Base-by-base conservation (phyloP, 2,113 vertebrate species). In the Picathartes gymnocephalus region DNA sequence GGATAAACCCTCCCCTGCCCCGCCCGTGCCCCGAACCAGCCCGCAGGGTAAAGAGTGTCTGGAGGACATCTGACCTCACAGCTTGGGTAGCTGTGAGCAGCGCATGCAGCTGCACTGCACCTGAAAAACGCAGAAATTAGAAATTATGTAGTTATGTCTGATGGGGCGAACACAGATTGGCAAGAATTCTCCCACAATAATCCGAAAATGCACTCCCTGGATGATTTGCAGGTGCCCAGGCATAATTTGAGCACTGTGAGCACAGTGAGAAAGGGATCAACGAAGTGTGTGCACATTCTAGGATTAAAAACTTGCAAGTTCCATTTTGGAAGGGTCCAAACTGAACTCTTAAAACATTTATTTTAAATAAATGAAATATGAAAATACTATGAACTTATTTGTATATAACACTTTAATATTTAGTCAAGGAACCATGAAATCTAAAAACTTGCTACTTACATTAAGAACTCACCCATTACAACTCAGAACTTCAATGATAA, bases 361-460 rank as follows among this genome's bases (percentile, higher is more conserved):
- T 95, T 96, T 95, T 85, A 87, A 95, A 84, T 60, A 92, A 94
- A 92, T 73, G 87, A 95, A 91, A 94, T 96, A 90, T 80, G 82
- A 96, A 95, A 96, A 90, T 96, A 90, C 85, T 95, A 86, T 88
- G 47, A 82, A 83, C 86, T 95, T 91, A 60, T 90, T 95, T 70
- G 74, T 70, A 82, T 85, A 65, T 92, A 93, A 93, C 61, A 93
- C 56, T 96, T 97, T 90, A 96, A 96, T 93, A 82, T 94, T 90
- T 90, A 93, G 50, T 70, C 87, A 92, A 95, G 62, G 71, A 97
- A 88, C 19, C 91, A 93, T 62, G 72, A 95, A 79, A 70, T 77
- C 87, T 95, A 72, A 83, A 92, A 85, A n/a, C 62, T 93, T 47
- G n/a, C 84, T 90, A 90, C 74, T 96, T 88, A 95, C 87, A 96